These are phyloP conservation scores for Pachycephala philippinensis DNA, from an alignment of 2,113 vertebrate genomes.

Conservation along the genomic window DNA sequence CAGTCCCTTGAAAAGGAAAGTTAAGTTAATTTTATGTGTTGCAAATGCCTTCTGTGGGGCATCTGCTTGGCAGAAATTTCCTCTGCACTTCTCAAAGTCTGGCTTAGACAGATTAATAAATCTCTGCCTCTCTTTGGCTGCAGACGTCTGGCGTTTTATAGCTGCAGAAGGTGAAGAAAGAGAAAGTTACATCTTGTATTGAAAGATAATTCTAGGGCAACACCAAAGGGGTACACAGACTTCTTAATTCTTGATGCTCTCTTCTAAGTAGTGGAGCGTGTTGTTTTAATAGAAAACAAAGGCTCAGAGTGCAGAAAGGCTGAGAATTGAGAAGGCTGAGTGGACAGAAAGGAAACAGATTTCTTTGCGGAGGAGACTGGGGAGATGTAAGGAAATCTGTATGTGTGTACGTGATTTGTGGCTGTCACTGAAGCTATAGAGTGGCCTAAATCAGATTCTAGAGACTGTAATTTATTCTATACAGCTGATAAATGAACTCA, in stretches of 20 bases:
- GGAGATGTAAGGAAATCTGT: conserved; percentile 22
- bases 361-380: background rate
- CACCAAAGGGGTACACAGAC: background rate
- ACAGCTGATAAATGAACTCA: background rate
- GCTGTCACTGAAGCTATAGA: background rate
- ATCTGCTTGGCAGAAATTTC: conserved; percentile 42
- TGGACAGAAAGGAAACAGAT: conserved; percentile 10
- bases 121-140: background rate
- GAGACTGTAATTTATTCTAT: background rate
- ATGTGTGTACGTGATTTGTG: background rate
- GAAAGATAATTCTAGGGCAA: background rate
- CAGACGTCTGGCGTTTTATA: background rate
- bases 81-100: background rate
- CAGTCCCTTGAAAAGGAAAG: background rate
- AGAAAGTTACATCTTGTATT: background rate
- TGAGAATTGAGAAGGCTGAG: background rate
- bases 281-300: conserved; percentile 16
- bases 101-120: conserved; percentile 43
- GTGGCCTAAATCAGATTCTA: background rate
- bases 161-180: background rate
- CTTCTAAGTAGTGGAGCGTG: background rate
- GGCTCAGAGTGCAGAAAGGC: background rate
- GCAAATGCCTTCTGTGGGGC: background rate
- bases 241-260: background rate
- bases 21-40: conserved; percentile 15